A percentile compares a stretch with the other conserved stretches of the same genome.
phyloP scores from a whole-genome alignment of 2,113 vertebrate species.

The Xenopus borealis region DNA sequence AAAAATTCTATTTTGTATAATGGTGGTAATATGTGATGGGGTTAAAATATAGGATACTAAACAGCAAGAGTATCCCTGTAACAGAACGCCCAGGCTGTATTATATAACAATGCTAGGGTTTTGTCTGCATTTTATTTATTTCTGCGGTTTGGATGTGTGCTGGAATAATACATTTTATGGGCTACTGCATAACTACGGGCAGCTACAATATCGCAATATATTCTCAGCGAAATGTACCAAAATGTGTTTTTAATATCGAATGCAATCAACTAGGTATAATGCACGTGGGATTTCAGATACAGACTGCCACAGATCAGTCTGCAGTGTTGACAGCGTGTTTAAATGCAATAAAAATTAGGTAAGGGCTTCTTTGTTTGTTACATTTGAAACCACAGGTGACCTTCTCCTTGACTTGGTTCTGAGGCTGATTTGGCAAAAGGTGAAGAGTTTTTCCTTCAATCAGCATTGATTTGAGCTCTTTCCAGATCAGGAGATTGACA shows the following conservation, averaged over 20 bases:
- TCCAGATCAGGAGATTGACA: conserved; percentile 1
- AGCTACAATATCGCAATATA: background rate
- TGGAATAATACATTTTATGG: too few species aligned
- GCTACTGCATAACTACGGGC: background rate
- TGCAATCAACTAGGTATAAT: background rate
- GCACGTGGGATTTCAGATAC: background rate
- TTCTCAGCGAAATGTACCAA: background rate
- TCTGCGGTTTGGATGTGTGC: too few species aligned
- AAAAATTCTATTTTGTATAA: too few species aligned
- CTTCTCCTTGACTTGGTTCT: background rate
- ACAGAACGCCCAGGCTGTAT: too few species aligned
- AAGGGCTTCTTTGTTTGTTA: background rate
- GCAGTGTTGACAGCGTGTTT: background rate
- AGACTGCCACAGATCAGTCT: background rate
- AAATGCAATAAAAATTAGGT: background rate
- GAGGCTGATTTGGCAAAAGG: background rate
- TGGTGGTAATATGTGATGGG: too few species aligned
- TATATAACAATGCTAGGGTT: too few species aligned
- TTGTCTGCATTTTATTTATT: too few species aligned
- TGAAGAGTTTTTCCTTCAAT: background rate
- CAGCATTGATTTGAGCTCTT: background rate
- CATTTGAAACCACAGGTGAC: background rate
- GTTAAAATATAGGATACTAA: too few species aligned
- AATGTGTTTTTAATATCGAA: background rate
- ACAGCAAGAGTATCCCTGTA: too few species aligned